Base-by-base conservation (phyloP, 2,113 vertebrate species). In the Ovis canadensis region DNA sequence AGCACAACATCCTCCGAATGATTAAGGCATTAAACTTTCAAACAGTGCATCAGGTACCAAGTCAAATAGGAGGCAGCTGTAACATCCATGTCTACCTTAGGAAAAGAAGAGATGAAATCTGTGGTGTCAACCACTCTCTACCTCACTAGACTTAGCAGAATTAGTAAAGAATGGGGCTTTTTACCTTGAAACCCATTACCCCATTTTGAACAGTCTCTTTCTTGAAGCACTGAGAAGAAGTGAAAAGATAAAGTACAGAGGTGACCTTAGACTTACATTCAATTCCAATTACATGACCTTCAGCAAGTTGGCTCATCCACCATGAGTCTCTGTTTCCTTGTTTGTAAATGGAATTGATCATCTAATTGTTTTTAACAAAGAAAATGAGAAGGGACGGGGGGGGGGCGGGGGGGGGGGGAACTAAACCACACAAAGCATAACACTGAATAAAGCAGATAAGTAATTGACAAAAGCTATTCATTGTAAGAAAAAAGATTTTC, bases 351-450 rank as follows among this genome's bases (percentile, higher is more conserved):
- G 6, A 94, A 48, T 64, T 12, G 7, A 54, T 62, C 43, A 84
- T 82, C 36, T 83, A n/a, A 84, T 87, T 83, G 2, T 55, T 62
- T 36, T 78, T 91, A 40, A 27, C 50, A 62, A 80, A 92, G 23
- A 88, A 55, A 54, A 77, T 81, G 15, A 81, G 31, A 78, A 77
- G n/a, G 91, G 40, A 86, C 29, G 33, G 1, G 1, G 6, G 1
- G 4, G 31, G 8, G 0, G 9, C 1, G 50, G 2, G 33, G 1
- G 4, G 31, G 8, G 0, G 9, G 1, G 50, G 2, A 17, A 43
- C 23, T 16, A 29, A 82, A 54, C 7, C 6, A 43, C 1, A 8
- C 6, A n/a, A 14, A 40, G 19, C 83, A 33, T 1, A 90, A 15
- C 71, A 6, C 3, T 7, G 29, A 45, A 92, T 92, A 74, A 78